Evolutionary conservation across 2,797 vertebrate genomes (phyloP).

Genomic region (Capromys pilorides): DNA sequence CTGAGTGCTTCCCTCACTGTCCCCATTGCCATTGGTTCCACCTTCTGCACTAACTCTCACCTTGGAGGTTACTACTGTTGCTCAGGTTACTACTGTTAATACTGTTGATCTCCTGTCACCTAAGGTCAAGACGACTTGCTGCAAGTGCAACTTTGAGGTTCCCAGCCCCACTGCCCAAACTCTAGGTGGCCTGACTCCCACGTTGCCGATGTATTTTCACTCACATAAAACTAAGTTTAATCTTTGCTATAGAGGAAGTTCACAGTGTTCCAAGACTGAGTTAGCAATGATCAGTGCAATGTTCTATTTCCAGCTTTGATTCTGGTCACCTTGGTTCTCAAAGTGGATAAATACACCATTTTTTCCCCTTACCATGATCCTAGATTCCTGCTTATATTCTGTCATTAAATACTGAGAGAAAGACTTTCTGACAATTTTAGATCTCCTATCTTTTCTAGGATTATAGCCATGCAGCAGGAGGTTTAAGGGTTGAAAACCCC

Average conservation of each 20-base stretch:
- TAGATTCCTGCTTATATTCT: not conserved
- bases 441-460: not conserved
- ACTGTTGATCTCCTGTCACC: accelerated
- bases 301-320: not conserved
- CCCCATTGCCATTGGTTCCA: accelerated
- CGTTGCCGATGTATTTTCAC: accelerated
- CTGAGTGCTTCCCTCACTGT: accelerated
- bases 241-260: not conserved
- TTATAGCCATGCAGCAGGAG: not conserved
- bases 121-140: not conserved
- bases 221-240: not conserved
- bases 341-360: not conserved
- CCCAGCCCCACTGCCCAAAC: not conserved
- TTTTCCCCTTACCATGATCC: not conserved
- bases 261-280: not conserved
- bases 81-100: not conserved
- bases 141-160: accelerated
- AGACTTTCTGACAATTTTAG: not conserved
- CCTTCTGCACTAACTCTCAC: not conserved
- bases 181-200: not conserved
- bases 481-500: not conserved
- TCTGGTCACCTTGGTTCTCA: not conserved
- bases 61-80: not conserved
- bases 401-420: not conserved
- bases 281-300: not conserved